Base-by-base conservation (phyloP, 1,140 invertebrate species). In the Bombus waltoni region DNA sequence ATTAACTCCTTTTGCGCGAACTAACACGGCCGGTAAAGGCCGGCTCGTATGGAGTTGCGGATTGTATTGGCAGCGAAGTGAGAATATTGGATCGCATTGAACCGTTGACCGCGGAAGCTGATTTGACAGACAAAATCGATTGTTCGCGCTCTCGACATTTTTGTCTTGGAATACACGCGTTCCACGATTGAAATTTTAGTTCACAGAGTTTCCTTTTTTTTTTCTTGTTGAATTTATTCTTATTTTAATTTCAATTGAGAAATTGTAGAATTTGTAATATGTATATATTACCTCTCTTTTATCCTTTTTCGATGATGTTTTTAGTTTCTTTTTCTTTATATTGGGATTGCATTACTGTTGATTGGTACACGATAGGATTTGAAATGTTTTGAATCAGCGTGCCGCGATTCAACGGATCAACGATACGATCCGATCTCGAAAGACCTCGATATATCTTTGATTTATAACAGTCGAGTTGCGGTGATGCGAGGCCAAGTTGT, bases 401-500 rank as follows among this genome's bases (percentile, higher is more conserved):
- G 80, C 32, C 74, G 86, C 88, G 88, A 79, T 65, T 83, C 78
- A 84, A 82, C 85, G 83, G 89, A 47, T 90, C 89, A 85, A 86
- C 89, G 88, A 90, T 70, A 90, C 86, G 83, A 86, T 90, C 89
- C 89, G 35, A 76, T 65, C 79, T 86, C 53, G 28, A 85, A 76
- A 91, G 91, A 88, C 80, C 66, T 40, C 91, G 89, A 93, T 93
- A 93, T 94, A 94, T 94, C 92, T 92, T 90, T 91, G 78, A 93
- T 95, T 95, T 95, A 93, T 96, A 96, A 93, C 96, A 99, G 99
- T 96, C 98, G 99, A 94, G 99, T 99, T 91, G 99, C 99, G 91
- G 99, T 99, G 92, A 99, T 99, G 96, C 97, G 99, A 93, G 99
- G 99, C 86, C 98, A 98, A 95, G 98, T 99, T 86, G 97, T 99